Evolutionary conservation across 2,113 vertebrate species (phyloP).

Genomic region (Isurus oxyrinchus): DNA sequence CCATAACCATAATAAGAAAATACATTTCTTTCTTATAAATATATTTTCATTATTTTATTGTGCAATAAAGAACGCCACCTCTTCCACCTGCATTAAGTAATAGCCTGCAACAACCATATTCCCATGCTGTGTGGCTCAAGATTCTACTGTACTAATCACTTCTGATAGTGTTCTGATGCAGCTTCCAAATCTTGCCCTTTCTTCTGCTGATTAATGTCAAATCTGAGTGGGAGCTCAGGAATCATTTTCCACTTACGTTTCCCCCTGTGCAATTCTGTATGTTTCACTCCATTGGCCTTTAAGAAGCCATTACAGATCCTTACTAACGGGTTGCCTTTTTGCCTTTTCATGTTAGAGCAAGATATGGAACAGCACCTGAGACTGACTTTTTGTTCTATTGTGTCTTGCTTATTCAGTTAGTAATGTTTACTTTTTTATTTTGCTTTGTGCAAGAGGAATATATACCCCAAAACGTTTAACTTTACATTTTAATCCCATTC

Average conservation of each 20-base stretch:
- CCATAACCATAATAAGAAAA: neutral
- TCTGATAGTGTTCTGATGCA: neutral
- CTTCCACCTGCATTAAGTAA: neutral
- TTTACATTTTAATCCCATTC: neutral
- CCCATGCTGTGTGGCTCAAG: neutral
- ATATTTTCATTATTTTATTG: neutral
- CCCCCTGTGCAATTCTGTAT: neutral
- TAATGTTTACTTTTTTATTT: neutral
- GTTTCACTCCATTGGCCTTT: neutral
- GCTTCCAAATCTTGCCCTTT: constrained; percentile 8
- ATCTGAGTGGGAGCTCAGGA: neutral
- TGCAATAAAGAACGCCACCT: neutral
- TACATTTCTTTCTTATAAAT: neutral
- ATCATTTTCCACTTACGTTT: neutral
- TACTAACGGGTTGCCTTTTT: neutral
- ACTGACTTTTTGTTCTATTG: neutral
- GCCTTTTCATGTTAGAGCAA: neutral
- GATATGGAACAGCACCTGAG: neutral
- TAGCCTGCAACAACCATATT: neutral
- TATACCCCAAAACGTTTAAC: neutral
- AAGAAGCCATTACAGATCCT: neutral
- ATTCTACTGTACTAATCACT: neutral
- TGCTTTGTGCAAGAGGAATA: neutral
- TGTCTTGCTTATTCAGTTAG: neutral
- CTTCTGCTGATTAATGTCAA: neutral